Conservation (phyloP, 2,888 invertebrate species). For the Brenthis daphne region DNA sequence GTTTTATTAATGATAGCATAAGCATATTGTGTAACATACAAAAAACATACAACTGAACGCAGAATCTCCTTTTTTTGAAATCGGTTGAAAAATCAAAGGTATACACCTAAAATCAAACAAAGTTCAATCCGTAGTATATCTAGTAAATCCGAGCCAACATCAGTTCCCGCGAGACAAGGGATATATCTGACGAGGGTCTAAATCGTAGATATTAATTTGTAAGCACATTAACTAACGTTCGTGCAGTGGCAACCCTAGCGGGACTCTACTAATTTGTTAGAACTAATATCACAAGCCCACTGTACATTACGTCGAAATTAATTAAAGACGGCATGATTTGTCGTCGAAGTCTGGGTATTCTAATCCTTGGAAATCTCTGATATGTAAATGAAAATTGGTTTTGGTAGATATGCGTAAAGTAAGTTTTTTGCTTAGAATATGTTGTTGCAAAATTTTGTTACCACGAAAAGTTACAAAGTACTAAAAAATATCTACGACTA, state of each 20-base stretch:
- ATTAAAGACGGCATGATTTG: constrained; percentile 27
- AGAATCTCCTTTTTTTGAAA: too few relatives aligned
- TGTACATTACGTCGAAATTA: constrained; percentile 25
- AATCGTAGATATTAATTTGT: constrained; percentile 81
- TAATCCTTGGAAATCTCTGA: constrained; percentile 2
- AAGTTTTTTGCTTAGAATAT: background rate
- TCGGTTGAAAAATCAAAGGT: too few relatives aligned
- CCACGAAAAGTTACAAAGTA: too few relatives aligned
- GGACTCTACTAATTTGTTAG: constrained; percentile 66
- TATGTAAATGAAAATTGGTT: constrained; percentile 4
- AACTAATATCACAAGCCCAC: constrained; percentile 41
- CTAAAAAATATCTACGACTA: too few relatives aligned
- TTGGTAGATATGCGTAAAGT: background rate
- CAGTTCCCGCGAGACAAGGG: constrained; percentile 33
- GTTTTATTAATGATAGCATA: too few relatives aligned
- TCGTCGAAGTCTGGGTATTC: background rate
- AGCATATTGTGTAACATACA: too few relatives aligned
- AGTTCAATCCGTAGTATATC: constrained; percentile 15
- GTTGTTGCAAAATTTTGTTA: too few relatives aligned
- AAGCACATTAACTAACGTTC: constrained; percentile 71
- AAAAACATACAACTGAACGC: too few relatives aligned
- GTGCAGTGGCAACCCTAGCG: constrained; percentile 66
- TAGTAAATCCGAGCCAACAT: constrained; percentile 24
- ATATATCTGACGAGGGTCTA: constrained; percentile 71
- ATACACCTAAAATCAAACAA: constrained; percentile 20